phyloP scores from a whole-genome alignment of 2,888 invertebrate species.

The Erebia palarica region DNA sequence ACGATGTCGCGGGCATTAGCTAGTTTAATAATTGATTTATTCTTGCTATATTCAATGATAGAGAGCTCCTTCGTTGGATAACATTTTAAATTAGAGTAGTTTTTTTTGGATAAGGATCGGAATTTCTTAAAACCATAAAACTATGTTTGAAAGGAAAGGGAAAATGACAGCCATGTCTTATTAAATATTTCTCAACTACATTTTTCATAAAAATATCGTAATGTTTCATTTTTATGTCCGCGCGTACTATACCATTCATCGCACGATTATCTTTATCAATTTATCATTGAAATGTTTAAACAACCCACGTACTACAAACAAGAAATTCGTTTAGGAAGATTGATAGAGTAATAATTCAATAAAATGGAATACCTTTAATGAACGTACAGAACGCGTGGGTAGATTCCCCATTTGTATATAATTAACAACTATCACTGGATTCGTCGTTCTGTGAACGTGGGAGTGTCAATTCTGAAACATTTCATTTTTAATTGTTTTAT shows the following conservation, averaged over 20 bases:
- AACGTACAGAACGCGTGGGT: constrained; percentile 32
- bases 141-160: background rate
- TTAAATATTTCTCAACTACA: background rate
- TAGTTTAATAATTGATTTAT: no score
- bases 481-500: constrained; percentile 23
- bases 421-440: constrained; percentile 21
- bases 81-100: background rate
- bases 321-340: constrained; percentile 33
- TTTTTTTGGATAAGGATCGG: background rate
- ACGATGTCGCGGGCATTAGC: no score
- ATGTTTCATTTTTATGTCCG: background rate
- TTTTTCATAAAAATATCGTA: constrained; percentile 4
- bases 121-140: background rate
- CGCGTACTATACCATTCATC: background rate
- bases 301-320: constrained; percentile 17
- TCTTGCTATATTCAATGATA: no score
- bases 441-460: constrained; percentile 27
- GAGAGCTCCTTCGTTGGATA: no score
- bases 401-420: constrained; percentile 34
- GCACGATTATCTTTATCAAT: constrained; percentile 16
- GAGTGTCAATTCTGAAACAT: constrained; percentile 29
- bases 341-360: constrained; percentile 39
- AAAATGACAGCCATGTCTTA: background rate
- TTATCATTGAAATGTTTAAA: constrained; percentile 25
- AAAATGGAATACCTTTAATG: constrained; percentile 27